Base-by-base conservation (phyloP, 2,888 invertebrate species). In the Iselma pallidipennis region DNA sequence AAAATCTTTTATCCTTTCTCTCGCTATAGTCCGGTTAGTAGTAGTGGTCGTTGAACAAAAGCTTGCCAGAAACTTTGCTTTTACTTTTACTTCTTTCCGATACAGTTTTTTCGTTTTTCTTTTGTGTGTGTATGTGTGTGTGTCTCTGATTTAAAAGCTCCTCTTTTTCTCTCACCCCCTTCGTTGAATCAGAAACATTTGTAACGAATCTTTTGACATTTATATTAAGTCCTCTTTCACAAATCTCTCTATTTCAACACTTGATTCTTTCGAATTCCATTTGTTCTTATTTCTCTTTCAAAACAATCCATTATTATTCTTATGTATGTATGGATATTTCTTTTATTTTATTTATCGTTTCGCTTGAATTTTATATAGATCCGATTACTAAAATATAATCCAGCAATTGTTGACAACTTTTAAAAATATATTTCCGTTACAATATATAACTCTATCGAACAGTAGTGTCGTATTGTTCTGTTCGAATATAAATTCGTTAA, bases 181-280 rank as follows among this genome's bases (percentile, higher is more conserved):
- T 14, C 14, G 7, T 14, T 14, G 33, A 33, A 33, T 4, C n/a
- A 28, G 53, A 57, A 63, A 61, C 59, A 61, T 53, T 63, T 61
- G 65, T 65, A 65, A 67, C 67, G 55, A 63, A 65, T 67, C 65
- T 66, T 67, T 63, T 64, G 67, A 63, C 63, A 65, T 67, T 67
- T 65, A 67, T 67, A 64, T 66, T 66, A 67, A 67, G 65, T 61
- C 45, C n/a, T 26, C 63, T 21, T 42, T 56, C 65, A 16, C 7
- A 16, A 37, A 37, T 37, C 37, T 19, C 37, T 37, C 16, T 16
- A 0, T 14, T 12, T 4, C 33, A 37, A 37, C 37, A 37, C 37
- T 37, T 37, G 14, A 4, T 7, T 37, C 16, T 16, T 1, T 9
- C 1, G 6, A 14, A 37, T 16, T 37, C 14, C 37, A 9, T 37